Conservation (phyloP, 1,140 invertebrate species). For the Meloidogyne hapla region DNA sequence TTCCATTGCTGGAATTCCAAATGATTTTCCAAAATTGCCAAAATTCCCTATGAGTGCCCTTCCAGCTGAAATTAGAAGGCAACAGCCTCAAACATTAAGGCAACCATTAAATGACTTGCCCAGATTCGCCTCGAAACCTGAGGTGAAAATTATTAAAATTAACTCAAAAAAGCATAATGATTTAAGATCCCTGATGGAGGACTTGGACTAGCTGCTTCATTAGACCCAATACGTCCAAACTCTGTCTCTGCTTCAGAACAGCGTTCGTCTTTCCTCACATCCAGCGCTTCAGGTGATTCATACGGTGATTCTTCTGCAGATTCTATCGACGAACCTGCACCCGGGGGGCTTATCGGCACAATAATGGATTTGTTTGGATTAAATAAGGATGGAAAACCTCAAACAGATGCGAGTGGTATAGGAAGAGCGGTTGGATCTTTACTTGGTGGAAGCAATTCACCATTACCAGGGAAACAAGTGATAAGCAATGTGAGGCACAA, state of each 20-base stretch:
- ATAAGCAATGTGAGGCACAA: conserved; percentile 52
- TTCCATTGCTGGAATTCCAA: conserved; percentile 61
- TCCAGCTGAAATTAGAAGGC: conserved; percentile 27
- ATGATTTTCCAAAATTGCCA: conserved; percentile 52
- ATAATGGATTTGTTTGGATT: conserved; percentile 60
- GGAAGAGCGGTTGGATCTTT: conserved; percentile 55
- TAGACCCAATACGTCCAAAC: conserved; percentile 33
- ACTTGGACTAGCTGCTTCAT: conserved; percentile 52
- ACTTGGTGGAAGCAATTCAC: conserved; percentile 56
- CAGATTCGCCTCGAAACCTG: conserved; percentile 50
- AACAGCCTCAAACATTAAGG: conserved; percentile 36
- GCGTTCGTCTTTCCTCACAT: conserved; percentile 29
- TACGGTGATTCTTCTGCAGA: conserved; percentile 60
- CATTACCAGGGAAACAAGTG: conserved; percentile 58
- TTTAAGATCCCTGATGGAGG: conserved; percentile 58
- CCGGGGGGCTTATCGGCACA: conserved; percentile 63
- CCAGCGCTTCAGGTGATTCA: conserved; percentile 42
- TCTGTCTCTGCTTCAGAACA: conserved; percentile 59
- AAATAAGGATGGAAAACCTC: conserved; percentile 47
- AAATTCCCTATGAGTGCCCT: conserved; percentile 49
- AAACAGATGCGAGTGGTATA: conserved; percentile 49
- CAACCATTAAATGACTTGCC: conserved; percentile 40
- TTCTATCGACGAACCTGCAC: conserved; percentile 37
- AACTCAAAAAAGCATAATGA: neutral
- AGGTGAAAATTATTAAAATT: conserved; percentile 25